These are phyloP conservation scores for Basileuterus tristriatus DNA, from an alignment of 2,797 vertebrate species.

Conservation along the genomic window DNA sequence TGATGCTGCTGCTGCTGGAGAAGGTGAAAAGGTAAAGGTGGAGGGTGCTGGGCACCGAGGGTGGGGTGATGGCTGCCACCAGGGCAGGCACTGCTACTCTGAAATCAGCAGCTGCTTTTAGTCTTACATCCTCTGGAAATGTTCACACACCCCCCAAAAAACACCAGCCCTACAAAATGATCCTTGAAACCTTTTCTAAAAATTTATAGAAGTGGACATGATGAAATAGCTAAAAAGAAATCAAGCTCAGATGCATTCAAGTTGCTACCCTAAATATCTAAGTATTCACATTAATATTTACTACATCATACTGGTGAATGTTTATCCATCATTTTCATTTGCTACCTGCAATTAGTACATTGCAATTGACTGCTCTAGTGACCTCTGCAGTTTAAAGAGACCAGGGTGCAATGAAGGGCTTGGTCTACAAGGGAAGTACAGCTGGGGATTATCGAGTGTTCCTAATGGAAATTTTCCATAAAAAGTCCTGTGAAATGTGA, in stretches of 20 bases:
- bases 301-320: background rate
- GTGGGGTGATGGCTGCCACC: background rate
- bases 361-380: background rate
- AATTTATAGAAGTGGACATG: background rate
- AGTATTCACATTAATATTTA: background rate
- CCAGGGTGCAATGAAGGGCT: background rate
- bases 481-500: background rate
- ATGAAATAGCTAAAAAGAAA: background rate
- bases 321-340: background rate
- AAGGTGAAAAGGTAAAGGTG: background rate
- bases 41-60: accelerated
- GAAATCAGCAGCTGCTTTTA: background rate
- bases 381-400: background rate
- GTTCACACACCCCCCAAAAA: background rate
- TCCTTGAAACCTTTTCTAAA: background rate
- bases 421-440: background rate
- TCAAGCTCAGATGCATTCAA: background rate
- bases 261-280: background rate
- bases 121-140: background rate
- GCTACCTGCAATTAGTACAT: background rate
- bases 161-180: background rate
- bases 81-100: background rate
- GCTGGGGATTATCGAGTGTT: background rate
- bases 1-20: background rate
- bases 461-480: background rate